Evolutionary conservation across 37 sponge, comb jelly and placozoan genomes (phyloP), one percentile per base, ranked within the genome.

Genomic region (Crambe crambe): DNA sequence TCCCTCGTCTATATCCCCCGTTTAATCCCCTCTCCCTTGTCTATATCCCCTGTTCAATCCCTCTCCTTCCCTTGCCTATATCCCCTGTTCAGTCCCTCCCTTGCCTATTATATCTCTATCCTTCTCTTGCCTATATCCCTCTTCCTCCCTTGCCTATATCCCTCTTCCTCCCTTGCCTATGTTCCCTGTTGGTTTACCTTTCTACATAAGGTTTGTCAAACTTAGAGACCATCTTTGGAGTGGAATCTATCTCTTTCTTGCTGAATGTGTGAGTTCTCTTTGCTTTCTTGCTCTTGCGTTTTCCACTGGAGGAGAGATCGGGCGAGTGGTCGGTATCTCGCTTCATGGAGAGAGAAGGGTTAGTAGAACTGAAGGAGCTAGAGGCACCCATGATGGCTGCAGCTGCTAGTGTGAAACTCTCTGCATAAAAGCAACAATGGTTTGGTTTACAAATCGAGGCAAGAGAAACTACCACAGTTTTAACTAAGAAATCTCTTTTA

Each of bases 361-460:
- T 63, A 18, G 35, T 61, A 23, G 35, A 17, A 56, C 77, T 82
- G 81, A 80, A 77, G 27, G 91, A 44, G 61, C 40, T 65, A 60
- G 85, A 73, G 62, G 92, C 92, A 23, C 70, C 84, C 43, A 75
- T 67, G 39, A 92, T 92, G 37, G 80, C 85, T 29, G 88, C 88
- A 21, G 92, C 88, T 31, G 92, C 92, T 59, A 72, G 18, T 25
- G 43, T 68, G 74, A 88, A 76, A 60, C 47, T 73, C 39, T 72
- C 83, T 83, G 56, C 35, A 64, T 44, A 38, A 71, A 15, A 61
- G 25, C 32, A 68, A 27, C 27, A 40, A 26, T 17, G 32, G 41
- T 58, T 60, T 25, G 29, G 12, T 22, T 20, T 2, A 51, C n/a
- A 47, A 26, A 32, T 54, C 18, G 2, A 40, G n/a, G n/a, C n/a